phyloP scores from a whole-genome alignment of 2,113 vertebrate genomes.

The Sprattus sprattus region DNA sequence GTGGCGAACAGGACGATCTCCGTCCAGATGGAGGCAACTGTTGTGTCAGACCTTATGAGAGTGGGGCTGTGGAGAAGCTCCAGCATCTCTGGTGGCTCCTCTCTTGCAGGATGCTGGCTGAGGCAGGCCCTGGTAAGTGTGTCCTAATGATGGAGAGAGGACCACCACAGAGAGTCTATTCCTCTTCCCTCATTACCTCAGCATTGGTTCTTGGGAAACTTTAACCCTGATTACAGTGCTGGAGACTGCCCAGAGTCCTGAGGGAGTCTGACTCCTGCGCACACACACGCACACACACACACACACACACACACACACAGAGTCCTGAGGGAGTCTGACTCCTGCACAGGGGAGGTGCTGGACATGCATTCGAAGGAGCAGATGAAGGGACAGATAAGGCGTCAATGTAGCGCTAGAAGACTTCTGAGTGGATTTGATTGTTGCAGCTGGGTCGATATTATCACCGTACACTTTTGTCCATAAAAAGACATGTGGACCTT shows the following conservation, averaged over 20 bases:
- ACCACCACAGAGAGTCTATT: too few relatives aligned
- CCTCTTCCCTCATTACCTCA: not conserved
- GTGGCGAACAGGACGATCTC: too few relatives aligned
- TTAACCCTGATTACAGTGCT: too few relatives aligned
- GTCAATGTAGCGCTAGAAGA: not conserved
- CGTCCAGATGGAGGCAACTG: not conserved
- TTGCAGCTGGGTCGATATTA: not conserved
- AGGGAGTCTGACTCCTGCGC: not conserved
- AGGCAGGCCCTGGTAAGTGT: too few relatives aligned
- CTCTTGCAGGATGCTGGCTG: too few relatives aligned
- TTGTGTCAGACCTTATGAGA: not conserved
- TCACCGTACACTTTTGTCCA: not conserved
- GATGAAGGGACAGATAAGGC: not conserved
- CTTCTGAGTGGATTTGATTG: not conserved
- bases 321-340: not conserved
- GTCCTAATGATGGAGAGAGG: too few relatives aligned
- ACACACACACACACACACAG: too few relatives aligned
- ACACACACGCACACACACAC: too few relatives aligned
- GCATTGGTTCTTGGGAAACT: too few relatives aligned
- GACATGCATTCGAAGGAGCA: too few relatives aligned
- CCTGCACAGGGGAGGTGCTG: not conserved
- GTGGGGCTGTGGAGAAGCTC: too few relatives aligned
- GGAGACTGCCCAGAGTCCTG: too few relatives aligned
- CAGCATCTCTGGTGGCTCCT: not conserved
- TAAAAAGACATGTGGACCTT: not conserved